These are phyloP conservation scores for Pantherophis guttatus DNA, from an alignment of 2,113 vertebrate species.

Conservation along the genomic window DNA sequence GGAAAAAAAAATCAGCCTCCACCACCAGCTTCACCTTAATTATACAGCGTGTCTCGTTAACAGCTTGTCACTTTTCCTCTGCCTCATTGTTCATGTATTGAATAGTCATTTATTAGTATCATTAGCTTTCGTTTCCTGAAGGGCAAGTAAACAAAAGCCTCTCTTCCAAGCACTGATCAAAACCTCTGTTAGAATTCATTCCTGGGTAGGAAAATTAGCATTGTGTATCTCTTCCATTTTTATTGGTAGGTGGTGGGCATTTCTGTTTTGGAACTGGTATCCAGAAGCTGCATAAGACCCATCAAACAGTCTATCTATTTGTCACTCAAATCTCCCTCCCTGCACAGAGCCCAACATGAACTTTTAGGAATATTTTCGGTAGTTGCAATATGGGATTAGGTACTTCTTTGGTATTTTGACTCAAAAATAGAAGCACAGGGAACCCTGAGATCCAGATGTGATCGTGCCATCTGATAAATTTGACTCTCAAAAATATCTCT, in stretches of 20 bases:
- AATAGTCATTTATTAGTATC: constrained; percentile 40
- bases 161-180: constrained; percentile 28
- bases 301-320: neutral
- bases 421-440: neutral
- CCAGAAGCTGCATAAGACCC: neutral
- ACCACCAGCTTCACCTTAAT: constrained; percentile 28
- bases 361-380: neutral
- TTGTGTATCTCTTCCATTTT: neutral
- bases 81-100: constrained; percentile 32
- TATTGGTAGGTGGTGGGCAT: neutral
- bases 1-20: neutral
- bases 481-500: neutral
- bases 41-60: constrained; percentile 33
- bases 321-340: neutral
- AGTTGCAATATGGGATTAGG: neutral
- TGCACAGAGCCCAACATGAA: neutral
- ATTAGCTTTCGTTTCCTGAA: constrained; percentile 39
- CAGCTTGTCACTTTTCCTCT: constrained; percentile 34
- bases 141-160: constrained; percentile 40
- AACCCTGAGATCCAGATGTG: neutral
- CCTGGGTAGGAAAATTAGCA: neutral
- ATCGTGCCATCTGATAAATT: neutral
- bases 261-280: neutral
- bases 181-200: constrained; percentile 24
- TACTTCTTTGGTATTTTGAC: neutral